Percentiles rank a stretch among this genome's conserved stretches.
phyloP scores from a whole-genome alignment of 2,797 vertebrate species.

The Psittacula echo region DNA sequence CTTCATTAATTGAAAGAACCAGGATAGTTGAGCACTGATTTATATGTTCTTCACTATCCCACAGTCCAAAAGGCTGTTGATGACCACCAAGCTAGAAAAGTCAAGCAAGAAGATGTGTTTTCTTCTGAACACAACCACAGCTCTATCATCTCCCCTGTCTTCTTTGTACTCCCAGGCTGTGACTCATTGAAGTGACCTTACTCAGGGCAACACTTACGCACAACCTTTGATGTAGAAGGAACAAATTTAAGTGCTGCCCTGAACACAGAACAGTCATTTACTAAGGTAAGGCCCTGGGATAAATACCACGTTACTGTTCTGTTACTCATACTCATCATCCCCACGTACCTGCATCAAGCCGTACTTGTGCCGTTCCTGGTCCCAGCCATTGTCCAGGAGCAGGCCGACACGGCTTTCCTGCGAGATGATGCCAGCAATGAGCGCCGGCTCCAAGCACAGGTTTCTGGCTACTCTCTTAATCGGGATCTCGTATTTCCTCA shows the following conservation, averaged over 20 bases:
- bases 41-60: slow-evolving; percentile 73
- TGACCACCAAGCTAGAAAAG: slow-evolving; percentile 28
- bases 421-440: slow-evolving; percentile 53
- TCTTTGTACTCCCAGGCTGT: not conserved
- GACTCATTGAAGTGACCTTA: not conserved
- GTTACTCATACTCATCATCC: not conserved
- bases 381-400: slow-evolving; percentile 39
- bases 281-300: not conserved
- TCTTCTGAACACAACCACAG: not conserved
- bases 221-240: not conserved
- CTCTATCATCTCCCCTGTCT: not conserved
- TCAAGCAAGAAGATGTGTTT: not conserved
- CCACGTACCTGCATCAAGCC: slow-evolving; percentile 65
- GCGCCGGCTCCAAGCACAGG: slow-evolving; percentile 45
- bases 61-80: not conserved
- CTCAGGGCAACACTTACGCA: not conserved
- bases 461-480: slow-evolving; percentile 64
- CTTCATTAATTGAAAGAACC: slow-evolving; percentile 63
- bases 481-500: not conserved
- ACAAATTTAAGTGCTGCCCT: not conserved
- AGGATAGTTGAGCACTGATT: slow-evolving; percentile 59
- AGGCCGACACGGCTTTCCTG: slow-evolving; percentile 39
- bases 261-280: not conserved
- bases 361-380: not conserved
- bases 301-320: not conserved